phyloP scores from a whole-genome alignment of 1,140 invertebrate species.

The Drosophila pallidifrons region DNA sequence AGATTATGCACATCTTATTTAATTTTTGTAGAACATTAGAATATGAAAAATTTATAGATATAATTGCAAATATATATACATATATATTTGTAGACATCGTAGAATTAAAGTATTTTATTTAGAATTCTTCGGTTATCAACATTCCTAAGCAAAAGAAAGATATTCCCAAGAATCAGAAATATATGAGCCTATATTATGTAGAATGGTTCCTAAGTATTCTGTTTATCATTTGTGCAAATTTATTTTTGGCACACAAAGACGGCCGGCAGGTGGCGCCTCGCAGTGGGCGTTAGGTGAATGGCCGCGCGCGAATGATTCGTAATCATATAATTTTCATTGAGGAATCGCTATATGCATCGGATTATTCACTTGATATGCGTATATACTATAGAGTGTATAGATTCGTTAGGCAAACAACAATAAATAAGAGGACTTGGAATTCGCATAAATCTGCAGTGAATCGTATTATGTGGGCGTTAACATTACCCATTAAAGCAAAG shows the following conservation, averaged over 20 bases:
- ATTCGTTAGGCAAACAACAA: slow-evolving; percentile 1
- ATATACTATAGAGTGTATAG: background rate
- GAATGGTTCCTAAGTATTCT: slow-evolving; percentile 5
- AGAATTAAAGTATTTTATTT: too few species aligned
- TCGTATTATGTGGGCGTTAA: slow-evolving; percentile 16
- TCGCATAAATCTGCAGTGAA: slow-evolving; percentile 20
- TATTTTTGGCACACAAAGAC: slow-evolving; percentile 19
- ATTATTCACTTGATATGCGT: slow-evolving; percentile 22
- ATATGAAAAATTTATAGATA: background rate
- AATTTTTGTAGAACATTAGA: too few species aligned
- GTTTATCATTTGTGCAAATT: slow-evolving; percentile 17
- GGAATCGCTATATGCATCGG: slow-evolving; percentile 13
- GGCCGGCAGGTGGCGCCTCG: slow-evolving; percentile 41
- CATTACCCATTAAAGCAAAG: slow-evolving; percentile 24
- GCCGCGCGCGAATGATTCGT: slow-evolving; percentile 16
- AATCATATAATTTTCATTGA: slow-evolving; percentile 41
- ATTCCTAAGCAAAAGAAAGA: background rate
- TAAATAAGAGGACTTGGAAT: slow-evolving; percentile 14
- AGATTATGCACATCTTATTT: too few species aligned
- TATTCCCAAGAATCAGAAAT: background rate
- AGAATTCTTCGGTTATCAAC: too few species aligned
- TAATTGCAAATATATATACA: too few species aligned
- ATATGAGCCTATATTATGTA: background rate
- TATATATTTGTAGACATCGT: too few species aligned
- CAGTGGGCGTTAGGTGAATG: slow-evolving; percentile 42